phyloP scores from a whole-genome alignment of 2,113 vertebrate species.

The Cavia aperea region DNA sequence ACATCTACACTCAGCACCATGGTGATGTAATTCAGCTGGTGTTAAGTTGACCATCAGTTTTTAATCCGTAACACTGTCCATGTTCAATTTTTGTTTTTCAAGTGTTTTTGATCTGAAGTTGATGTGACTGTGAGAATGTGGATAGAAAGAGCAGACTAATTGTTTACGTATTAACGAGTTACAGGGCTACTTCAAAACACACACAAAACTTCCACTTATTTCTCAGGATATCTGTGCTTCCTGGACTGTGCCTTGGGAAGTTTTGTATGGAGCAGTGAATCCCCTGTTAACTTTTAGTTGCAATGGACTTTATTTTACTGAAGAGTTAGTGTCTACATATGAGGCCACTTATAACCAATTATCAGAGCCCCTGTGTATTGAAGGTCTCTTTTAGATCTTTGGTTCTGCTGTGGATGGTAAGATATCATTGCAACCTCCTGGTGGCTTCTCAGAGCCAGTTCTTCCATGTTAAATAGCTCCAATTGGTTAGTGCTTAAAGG shows the following conservation, averaged over 20 bases:
- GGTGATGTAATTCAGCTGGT: too few relatives aligned
- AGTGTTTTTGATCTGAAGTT: background rate
- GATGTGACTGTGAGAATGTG: background rate
- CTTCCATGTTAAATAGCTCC: constrained; percentile 4
- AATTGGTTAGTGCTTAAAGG: constrained; percentile 21
- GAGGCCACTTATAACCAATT: background rate
- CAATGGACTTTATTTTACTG: background rate
- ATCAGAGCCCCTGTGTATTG: background rate
- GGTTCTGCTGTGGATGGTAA: background rate
- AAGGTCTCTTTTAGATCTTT: constrained; percentile 26
- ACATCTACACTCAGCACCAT: too few relatives aligned
- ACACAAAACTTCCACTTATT: background rate
- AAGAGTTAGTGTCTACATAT: background rate
- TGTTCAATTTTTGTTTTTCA: background rate
- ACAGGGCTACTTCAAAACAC: constrained; percentile 13
- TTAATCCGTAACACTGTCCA: too few relatives aligned
- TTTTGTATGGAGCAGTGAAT: background rate
- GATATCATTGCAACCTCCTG: background rate
- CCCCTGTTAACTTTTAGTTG: background rate
- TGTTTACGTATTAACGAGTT: background rate
- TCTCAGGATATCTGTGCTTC: background rate
- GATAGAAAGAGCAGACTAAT: background rate
- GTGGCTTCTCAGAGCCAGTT: background rate
- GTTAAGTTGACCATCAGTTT: too few relatives aligned
- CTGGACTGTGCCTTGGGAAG: background rate